Conservation (phyloP, 1,140 invertebrate species). For the Drosophila paulistorum region DNA sequence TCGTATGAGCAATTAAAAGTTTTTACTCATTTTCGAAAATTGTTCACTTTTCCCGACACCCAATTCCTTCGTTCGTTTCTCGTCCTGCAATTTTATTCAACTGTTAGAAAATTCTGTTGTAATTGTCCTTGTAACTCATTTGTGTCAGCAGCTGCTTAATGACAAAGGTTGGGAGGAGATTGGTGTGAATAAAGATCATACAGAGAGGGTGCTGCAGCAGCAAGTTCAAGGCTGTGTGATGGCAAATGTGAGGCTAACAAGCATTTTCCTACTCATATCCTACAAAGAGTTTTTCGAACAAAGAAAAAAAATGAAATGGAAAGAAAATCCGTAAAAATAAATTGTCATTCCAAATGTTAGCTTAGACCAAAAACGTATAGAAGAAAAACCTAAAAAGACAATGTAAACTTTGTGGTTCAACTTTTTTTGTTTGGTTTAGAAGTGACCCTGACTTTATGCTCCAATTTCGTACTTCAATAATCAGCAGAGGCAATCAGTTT, state of each 20-base stretch:
- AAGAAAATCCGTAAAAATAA: conserved; percentile 5
- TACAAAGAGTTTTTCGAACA: conserved; percentile 9
- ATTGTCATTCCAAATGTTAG: neutral
- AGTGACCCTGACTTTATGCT: conserved; percentile 1
- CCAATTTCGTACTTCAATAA: neutral
- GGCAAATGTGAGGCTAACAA: conserved; percentile 64
- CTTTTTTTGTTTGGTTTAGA: neutral
- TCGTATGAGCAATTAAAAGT: conserved; percentile 76
- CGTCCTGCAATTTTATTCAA: neutral
- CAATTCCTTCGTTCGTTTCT: no score
- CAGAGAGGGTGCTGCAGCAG: conserved; percentile 18
- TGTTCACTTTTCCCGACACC: neutral
- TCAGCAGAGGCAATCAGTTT: conserved; percentile 3
- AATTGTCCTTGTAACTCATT: conserved; percentile 63
- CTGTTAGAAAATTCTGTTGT: conserved; percentile 29
- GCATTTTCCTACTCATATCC: conserved; percentile 74
- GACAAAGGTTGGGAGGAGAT: conserved; percentile 4
- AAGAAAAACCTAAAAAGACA: neutral
- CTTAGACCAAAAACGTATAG: no score
- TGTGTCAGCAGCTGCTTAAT: conserved; percentile 40
- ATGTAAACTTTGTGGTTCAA: neutral
- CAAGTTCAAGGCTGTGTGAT: conserved; percentile 65
- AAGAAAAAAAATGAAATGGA: neutral
- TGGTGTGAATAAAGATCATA: neutral
- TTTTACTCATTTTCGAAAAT: conserved; percentile 40